Conservation (phyloP, 2,113 vertebrate species). For the Thymallus thymallus region DNA sequence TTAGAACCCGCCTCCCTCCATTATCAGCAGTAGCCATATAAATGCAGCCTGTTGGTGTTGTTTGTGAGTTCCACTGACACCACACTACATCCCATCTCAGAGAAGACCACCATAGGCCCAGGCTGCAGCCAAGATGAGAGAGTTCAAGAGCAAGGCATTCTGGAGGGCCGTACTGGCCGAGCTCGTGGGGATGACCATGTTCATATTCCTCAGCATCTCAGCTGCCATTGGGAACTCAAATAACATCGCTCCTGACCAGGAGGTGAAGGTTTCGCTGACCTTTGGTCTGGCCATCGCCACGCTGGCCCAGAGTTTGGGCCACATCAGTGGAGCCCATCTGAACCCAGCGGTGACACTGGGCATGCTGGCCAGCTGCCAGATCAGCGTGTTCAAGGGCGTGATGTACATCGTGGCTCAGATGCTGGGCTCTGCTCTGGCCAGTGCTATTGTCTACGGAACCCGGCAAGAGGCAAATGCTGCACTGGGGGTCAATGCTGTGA, state of each 20-base stretch:
- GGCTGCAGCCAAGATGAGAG: slow-evolving; percentile 59
- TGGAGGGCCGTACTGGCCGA: slow-evolving; percentile 82
- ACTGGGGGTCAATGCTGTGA: slow-evolving; percentile 56
- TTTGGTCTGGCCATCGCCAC: slow-evolving; percentile 82
- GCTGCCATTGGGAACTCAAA: slow-evolving; percentile 69
- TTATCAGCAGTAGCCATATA: slow-evolving; percentile 72
- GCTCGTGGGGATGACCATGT: slow-evolving; percentile 79
- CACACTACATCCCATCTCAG: not conserved
- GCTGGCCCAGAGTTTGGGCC: slow-evolving; percentile 78
- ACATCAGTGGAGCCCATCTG: slow-evolving; percentile 82
- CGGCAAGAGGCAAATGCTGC: slow-evolving; percentile 20
- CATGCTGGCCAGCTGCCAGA: slow-evolving; percentile 80
- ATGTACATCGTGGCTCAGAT: slow-evolving; percentile 81
- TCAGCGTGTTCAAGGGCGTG: slow-evolving; percentile 77
- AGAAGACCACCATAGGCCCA: slow-evolving; percentile 37
- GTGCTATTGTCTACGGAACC: slow-evolving; percentile 33
- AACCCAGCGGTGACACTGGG: slow-evolving; percentile 82
- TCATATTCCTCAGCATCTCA: slow-evolving; percentile 81
- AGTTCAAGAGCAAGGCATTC: slow-evolving; percentile 54
- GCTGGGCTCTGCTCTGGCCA: slow-evolving; percentile 70
- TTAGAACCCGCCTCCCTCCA: slow-evolving; percentile 67
- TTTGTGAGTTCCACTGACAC: slow-evolving; percentile 52
- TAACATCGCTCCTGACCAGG: slow-evolving; percentile 68
- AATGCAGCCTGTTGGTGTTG: slow-evolving; percentile 63
- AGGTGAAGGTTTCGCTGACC: slow-evolving; percentile 85